A percentile compares a stretch with the other conserved stretches of the same genome.
Conservation (phyloP, 2,888 invertebrate genomes). For the Andrena trimmerana region DNA sequence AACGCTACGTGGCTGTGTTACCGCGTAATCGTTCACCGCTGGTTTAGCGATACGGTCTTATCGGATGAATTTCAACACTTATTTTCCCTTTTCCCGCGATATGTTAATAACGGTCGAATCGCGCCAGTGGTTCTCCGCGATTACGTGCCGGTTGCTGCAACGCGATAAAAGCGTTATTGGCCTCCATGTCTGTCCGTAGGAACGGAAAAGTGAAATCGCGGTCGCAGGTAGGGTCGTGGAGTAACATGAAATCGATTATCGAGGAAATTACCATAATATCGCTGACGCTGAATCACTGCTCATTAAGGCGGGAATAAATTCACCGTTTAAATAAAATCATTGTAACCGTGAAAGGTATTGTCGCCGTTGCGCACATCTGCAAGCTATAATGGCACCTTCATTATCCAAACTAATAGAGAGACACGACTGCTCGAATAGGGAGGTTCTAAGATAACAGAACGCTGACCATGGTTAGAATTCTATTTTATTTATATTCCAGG, state of each 20-base stretch:
- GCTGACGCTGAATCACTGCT: constrained; percentile 19
- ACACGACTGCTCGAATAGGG: no score
- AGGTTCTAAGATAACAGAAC: no score
- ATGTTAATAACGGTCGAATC: constrained; percentile 18
- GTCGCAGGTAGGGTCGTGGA: constrained; percentile 34
- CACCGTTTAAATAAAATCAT: neutral
- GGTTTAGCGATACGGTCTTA: constrained; percentile 23
- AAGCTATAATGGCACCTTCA: neutral
- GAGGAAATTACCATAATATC: constrained; percentile 47
- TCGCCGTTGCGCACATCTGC: neutral
- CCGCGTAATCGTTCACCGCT: constrained; percentile 5
- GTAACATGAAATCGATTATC: constrained; percentile 48
- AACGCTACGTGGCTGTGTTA: neutral
- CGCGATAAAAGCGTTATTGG: constrained; percentile 47
- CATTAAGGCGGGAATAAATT: constrained; percentile 41
- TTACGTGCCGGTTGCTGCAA: constrained; percentile 18
- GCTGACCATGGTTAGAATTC: no score
- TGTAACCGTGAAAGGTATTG: neutral
- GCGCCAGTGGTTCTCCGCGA: constrained; percentile 5
- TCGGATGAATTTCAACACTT: constrained; percentile 8
- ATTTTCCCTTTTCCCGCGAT: neutral
- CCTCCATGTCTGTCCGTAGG: constrained; percentile 10
- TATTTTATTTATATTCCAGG: no score
- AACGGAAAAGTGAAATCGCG: constrained; percentile 60
- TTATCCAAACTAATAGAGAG: neutral